Conservation (phyloP, 1,140 invertebrate genomes). For the Ips typographus region DNA sequence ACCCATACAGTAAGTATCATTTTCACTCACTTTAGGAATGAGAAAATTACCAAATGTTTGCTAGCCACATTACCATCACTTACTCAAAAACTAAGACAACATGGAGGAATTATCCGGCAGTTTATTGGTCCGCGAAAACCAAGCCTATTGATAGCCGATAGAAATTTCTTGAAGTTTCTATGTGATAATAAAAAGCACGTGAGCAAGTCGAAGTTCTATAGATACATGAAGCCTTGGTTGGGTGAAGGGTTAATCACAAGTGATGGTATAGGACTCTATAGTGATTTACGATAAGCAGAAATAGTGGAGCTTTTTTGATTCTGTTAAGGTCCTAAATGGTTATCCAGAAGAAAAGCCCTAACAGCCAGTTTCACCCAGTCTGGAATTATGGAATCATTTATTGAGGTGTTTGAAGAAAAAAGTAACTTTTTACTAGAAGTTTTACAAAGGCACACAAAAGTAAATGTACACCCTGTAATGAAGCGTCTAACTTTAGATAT, state of each 20-base stretch:
- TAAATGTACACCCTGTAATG: constrained; percentile 16
- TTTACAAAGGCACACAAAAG: not conserved
- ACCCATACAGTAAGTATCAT: constrained; percentile 15
- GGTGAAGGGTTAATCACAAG: constrained; percentile 17
- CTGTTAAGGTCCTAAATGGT: constrained; percentile 27
- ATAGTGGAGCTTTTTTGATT: not conserved
- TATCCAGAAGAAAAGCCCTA: constrained; percentile 25
- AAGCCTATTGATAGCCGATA: constrained; percentile 11
- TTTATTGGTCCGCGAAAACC: constrained; percentile 28
- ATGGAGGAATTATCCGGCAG: constrained; percentile 7
- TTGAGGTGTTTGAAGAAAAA: constrained; percentile 23
- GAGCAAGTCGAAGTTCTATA: constrained; percentile 8
- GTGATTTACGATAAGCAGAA: not conserved
- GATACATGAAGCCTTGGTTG: constrained; percentile 14
- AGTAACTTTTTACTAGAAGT: not conserved
- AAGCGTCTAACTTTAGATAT: constrained; percentile 20
- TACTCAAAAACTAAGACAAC: not conserved
- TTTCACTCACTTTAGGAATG: not conserved
- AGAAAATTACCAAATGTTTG: not conserved
- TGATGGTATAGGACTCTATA: not conserved
- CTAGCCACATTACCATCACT: not conserved
- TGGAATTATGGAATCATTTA: not conserved
- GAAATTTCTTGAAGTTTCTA: constrained; percentile 19
- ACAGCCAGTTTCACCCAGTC: constrained; percentile 19
- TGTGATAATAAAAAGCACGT: constrained; percentile 13